phyloP scores from a whole-genome alignment of 2,888 invertebrate species.

The Parnassius mnemosyne region DNA sequence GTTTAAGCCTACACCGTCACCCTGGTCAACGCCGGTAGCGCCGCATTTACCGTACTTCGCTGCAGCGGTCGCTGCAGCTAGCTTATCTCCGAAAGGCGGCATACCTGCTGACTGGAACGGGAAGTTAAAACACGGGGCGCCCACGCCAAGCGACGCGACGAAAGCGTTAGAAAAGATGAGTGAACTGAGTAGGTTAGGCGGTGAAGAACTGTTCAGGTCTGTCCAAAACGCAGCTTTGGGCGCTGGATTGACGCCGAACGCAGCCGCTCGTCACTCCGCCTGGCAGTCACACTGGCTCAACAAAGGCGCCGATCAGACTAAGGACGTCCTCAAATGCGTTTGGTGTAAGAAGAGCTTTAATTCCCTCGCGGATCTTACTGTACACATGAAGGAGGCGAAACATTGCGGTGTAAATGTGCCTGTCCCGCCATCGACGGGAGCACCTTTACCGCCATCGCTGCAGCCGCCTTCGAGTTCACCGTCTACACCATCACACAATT shows the following conservation, averaged over 20 bases:
- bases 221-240: slow-evolving; percentile 78
- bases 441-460: slow-evolving; percentile 73
- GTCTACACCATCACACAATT: slow-evolving; percentile 72
- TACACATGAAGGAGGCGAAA: slow-evolving; percentile 99
- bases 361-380: slow-evolving; percentile 94
- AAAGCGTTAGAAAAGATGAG: slow-evolving; percentile 96
- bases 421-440: slow-evolving; percentile 82
- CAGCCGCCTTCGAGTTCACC: slow-evolving; percentile 78
- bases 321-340: slow-evolving; percentile 97
- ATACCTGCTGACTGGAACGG: slow-evolving; percentile 87
- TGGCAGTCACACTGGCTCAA: slow-evolving; percentile 99
- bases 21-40: slow-evolving; percentile 90
- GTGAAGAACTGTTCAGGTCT: slow-evolving; percentile 86
- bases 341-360: slow-evolving; percentile 99
- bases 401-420: slow-evolving; percentile 95
- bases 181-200: slow-evolving; percentile 91
- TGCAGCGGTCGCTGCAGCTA: slow-evolving; percentile 87
- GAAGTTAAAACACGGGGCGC: slow-evolving; percentile 84
- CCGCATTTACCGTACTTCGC: slow-evolving; percentile 91
- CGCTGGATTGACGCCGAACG: slow-evolving; percentile 73
- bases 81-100: slow-evolving; percentile 86
- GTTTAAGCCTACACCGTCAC: slow-evolving; percentile 85
- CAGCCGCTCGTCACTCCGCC: slow-evolving; percentile 90
- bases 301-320: slow-evolving; percentile 96
- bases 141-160: slow-evolving; percentile 89